Evolutionary conservation across 2,888 invertebrate genomes (phyloP).

Genomic region (Rambutsinella grinnellia): DNA sequence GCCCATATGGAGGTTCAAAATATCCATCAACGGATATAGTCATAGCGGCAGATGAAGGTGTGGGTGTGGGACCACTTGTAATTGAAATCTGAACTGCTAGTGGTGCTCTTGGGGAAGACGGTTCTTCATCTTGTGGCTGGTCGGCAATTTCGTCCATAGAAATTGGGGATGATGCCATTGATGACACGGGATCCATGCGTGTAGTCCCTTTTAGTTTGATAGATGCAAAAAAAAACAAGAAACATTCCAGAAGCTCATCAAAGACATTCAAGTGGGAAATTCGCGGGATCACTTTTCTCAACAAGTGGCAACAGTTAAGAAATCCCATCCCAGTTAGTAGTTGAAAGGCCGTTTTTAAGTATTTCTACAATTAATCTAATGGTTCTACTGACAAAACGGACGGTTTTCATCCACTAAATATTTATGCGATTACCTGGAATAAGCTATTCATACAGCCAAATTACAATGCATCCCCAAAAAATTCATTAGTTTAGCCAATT

Average conservation of each 20-base stretch:
- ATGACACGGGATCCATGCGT: slow-evolving; percentile 62
- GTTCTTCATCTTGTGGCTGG: slow-evolving; percentile 52
- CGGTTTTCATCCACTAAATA: neutral
- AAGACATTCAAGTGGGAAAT: too few relatives aligned
- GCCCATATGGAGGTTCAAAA: slow-evolving; percentile 74
- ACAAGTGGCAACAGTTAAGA: neutral
- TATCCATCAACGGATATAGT: slow-evolving; percentile 89
- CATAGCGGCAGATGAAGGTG: slow-evolving; percentile 87
- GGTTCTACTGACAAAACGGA: too few relatives aligned
- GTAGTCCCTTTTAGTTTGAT: slow-evolving; percentile 52
- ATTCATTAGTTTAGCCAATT: neutral
- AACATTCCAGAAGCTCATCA: slow-evolving; percentile 14
- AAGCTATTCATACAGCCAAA: slow-evolving; percentile 2
- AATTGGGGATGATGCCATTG: slow-evolving; percentile 61
- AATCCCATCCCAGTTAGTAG: neutral
- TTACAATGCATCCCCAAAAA: neutral
- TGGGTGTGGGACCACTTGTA: slow-evolving; percentile 71
- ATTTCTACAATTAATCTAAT: neutral
- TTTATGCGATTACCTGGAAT: neutral
- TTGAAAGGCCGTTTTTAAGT: neutral
- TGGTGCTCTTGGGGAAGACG: slow-evolving; percentile 69
- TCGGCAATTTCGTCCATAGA: slow-evolving; percentile 62
- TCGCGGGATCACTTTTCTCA: neutral
- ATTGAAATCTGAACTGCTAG: slow-evolving; percentile 69
- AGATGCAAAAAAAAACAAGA: slow-evolving; percentile 18